A percentile compares a stretch with the other conserved stretches of the same genome.
These are phyloP conservation scores for Riparia riparia DNA, from an alignment of 2,113 vertebrate species.

Conservation along the genomic window DNA sequence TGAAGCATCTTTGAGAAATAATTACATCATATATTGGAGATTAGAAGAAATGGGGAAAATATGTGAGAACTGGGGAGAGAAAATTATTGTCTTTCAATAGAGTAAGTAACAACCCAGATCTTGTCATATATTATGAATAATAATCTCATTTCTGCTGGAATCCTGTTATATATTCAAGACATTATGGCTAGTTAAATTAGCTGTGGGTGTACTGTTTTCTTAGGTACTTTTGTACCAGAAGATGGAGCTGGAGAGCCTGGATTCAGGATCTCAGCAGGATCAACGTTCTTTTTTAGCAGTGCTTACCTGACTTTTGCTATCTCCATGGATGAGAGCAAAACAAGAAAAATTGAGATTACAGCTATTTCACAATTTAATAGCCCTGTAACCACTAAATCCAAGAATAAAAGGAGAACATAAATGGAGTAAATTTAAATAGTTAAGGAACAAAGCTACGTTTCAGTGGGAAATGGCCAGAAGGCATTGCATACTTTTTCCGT, in stretches of 20 bases:
- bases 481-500: neutral
- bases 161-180: neutral
- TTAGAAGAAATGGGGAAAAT: neutral
- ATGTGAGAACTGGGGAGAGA: neutral
- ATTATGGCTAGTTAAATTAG: neutral
- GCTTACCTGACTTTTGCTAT: neutral
- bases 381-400: neutral
- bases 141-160: neutral
- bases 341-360: neutral
- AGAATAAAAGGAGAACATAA: neutral
- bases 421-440: neutral
- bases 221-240: neutral
- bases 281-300: neutral
- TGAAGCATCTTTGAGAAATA: neutral
- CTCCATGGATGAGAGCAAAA: neutral
- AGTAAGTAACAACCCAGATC: neutral
- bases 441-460: neutral
- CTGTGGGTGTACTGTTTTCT: neutral
- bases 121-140: neutral
- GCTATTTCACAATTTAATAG: neutral
- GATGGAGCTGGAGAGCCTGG: slow-evolving; percentile 44
- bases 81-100: neutral
- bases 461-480: neutral
- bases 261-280: neutral
- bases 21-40: neutral